These are phyloP conservation scores for Melanogrammus aeglefinus DNA, from an alignment of 2,797 vertebrate species.

Conservation along the genomic window DNA sequence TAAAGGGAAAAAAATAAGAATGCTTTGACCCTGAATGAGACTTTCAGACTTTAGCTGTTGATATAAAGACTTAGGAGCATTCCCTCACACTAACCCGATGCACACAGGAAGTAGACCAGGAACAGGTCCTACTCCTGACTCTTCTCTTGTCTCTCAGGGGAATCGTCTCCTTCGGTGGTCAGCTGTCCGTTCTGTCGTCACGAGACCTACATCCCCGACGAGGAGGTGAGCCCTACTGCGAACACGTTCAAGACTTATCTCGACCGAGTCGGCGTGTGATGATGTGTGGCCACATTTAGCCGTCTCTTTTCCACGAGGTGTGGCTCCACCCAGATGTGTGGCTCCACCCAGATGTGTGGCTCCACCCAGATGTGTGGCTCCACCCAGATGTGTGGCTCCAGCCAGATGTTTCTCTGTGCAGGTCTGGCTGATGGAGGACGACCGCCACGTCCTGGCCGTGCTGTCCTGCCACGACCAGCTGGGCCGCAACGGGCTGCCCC, in stretches of 20 bases:
- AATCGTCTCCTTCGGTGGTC: slow-evolving; percentile 70
- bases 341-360: neutral
- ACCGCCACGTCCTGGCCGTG: slow-evolving; percentile 75
- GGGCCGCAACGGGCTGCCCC: slow-evolving; percentile 53
- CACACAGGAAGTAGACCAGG: neutral
- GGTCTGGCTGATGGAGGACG: slow-evolving; percentile 81
- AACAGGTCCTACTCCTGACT: neutral
- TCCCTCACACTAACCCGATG: neutral
- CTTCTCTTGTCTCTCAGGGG: slow-evolving; percentile 48
- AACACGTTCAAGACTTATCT: neutral
- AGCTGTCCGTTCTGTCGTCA: slow-evolving; percentile 87
- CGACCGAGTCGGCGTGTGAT: no score
- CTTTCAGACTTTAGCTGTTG: no score
- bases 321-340: neutral
- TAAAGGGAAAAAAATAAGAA: no score
- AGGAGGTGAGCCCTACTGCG: slow-evolving; percentile 61
- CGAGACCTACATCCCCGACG: slow-evolving; percentile 74
- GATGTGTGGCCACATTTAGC: no score
- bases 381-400: neutral
- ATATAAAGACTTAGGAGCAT: no score
- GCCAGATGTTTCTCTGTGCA: slow-evolving; percentile 21
- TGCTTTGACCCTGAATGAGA: no score
- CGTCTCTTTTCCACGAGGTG: no score
- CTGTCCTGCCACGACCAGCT: slow-evolving; percentile 71
- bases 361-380: neutral